Percentiles rank a stretch among this genome's conserved stretches.
Conservation (phyloP, 2,113 vertebrate species). For the Antigone vipio region DNA sequence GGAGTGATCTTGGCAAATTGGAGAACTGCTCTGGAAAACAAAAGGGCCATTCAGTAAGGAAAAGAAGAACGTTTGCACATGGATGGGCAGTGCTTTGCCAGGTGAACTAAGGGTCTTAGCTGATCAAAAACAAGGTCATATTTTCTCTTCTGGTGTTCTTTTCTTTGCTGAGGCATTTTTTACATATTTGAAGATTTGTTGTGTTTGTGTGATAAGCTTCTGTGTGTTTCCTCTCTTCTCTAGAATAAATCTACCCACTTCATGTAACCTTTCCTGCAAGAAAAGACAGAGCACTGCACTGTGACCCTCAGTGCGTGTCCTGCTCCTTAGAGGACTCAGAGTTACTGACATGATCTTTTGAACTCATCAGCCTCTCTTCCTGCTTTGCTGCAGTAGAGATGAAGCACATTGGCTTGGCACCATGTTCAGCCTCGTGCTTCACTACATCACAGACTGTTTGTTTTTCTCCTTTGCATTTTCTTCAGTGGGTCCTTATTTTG, state of each 20-base stretch:
- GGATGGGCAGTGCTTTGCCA: not conserved
- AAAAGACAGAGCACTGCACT: not conserved
- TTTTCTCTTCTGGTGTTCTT: not conserved
- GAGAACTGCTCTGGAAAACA: not conserved
- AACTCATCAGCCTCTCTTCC: not conserved
- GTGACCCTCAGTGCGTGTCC: not conserved
- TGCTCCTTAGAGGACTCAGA: not conserved
- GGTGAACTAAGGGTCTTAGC: not conserved
- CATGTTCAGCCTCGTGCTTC: not conserved
- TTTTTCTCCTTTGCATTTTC: not conserved
- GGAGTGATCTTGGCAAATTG: not conserved
- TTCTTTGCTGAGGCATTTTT: not conserved
- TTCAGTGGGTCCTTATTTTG: not conserved
- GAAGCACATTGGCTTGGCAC: not conserved
- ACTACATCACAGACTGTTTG: not conserved
- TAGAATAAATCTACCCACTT: not conserved
- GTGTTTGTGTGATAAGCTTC: not conserved
- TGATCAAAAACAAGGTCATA: not conserved
- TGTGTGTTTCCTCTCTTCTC: not conserved
- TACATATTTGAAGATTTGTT: not conserved
- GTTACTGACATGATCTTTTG: not conserved
- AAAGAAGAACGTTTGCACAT: accelerated
- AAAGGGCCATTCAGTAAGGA: not conserved
- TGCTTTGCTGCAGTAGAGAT: not conserved
- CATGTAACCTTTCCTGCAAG: not conserved